Percentiles rank a stretch among this genome's conserved stretches.
Evolutionary conservation across 2,113 vertebrate species (phyloP).

Genomic region (Erythrocercus mccallii): DNA sequence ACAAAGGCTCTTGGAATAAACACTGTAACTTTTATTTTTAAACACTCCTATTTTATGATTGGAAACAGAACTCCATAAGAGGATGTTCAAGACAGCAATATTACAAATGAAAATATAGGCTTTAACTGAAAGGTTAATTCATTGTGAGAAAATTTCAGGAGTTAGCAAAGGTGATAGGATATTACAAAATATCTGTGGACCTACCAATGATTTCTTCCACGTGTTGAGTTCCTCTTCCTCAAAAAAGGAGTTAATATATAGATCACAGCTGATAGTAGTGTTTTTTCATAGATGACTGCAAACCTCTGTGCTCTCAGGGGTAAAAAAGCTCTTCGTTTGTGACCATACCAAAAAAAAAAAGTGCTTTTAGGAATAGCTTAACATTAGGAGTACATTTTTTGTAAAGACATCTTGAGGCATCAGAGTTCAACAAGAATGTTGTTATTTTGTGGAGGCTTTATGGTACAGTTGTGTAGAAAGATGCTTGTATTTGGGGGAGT

Average conservation of each 20-base stretch:
- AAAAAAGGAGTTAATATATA: neutral
- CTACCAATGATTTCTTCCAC: neutral
- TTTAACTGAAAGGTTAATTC: neutral
- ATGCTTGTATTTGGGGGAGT: neutral
- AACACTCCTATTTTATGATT: neutral
- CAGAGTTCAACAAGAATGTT: neutral
- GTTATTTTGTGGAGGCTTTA: neutral
- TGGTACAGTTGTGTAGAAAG: neutral
- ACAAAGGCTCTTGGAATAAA: slow-evolving; percentile 13
- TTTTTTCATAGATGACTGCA: neutral
- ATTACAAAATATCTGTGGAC: neutral
- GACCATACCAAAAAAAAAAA: neutral
- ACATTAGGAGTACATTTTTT: neutral
- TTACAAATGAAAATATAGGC: neutral
- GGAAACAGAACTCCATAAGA: neutral
- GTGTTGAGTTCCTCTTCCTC: neutral
- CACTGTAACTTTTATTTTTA: slow-evolving; percentile 6
- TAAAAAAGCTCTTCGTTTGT: neutral
- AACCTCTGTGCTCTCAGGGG: neutral
- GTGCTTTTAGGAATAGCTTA: neutral
- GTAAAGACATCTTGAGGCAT: neutral
- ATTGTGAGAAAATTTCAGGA: neutral
- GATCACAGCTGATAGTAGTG: neutral
- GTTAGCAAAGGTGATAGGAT: neutral
- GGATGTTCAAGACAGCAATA: neutral